Percentiles rank a stretch among this genome's conserved stretches.
phyloP scores from a whole-genome alignment of 2,888 invertebrate species.

The Hetaerina titia region DNA sequence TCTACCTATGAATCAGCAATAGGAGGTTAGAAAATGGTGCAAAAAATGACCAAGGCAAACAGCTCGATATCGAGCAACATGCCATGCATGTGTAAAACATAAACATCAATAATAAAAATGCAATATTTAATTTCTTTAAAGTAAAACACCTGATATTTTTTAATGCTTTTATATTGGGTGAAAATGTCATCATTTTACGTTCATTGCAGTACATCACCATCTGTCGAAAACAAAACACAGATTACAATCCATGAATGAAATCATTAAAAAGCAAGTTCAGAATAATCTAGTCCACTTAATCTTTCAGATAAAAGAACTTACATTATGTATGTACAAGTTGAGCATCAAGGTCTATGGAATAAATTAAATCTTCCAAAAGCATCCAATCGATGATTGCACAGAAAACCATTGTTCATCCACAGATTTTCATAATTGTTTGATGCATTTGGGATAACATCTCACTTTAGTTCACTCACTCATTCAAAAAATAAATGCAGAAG shows the following conservation, averaged over 20 bases:
- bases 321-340: constrained; percentile 53
- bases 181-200: constrained; percentile 37
- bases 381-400: neutral
- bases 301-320: neutral
- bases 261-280: neutral
- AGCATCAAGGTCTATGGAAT: constrained; percentile 52
- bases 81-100: neutral
- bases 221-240: constrained; percentile 55
- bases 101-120: neutral
- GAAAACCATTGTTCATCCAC: constrained; percentile 24
- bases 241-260: constrained; percentile 46
- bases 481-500: constrained; percentile 64
- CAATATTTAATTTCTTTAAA: neutral
- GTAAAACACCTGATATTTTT: neutral
- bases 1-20: neutral
- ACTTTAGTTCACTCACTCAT: constrained; percentile 57
- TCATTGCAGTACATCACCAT: constrained; percentile 53
- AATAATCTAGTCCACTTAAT: constrained; percentile 26
- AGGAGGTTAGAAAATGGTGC: neutral
- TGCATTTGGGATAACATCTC: constrained; percentile 35
- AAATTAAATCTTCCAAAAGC: constrained; percentile 58
- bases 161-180: constrained; percentile 36
- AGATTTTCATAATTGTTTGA: constrained; percentile 1
- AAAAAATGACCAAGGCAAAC: neutral
- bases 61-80: neutral